Percentiles rank a stretch among this genome's conserved stretches.
These are phyloP conservation scores for Trachelus stipa DNA, from an alignment of 2,888 invertebrate genomes.

Conservation along the genomic window DNA sequence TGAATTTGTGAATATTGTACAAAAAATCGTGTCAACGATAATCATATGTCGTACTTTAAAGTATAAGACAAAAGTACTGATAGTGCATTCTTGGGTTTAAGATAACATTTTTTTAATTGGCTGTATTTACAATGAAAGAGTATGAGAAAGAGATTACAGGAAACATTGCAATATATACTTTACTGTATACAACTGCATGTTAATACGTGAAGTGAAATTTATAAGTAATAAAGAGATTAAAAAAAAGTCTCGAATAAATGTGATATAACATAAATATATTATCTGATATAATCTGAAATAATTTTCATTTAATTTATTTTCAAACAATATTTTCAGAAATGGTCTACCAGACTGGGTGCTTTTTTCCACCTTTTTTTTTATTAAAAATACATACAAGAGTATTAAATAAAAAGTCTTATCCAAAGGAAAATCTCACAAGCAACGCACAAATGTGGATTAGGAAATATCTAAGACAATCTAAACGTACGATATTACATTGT, in stretches of 20 bases:
- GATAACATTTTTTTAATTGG: background rate
- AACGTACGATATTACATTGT: background rate
- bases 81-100: background rate
- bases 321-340: background rate
- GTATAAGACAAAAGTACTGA: background rate
- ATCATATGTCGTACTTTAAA: background rate
- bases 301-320: too few relatives aligned
- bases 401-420: constrained; percentile 3
- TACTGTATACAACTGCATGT: background rate
- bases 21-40: background rate
- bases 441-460: background rate
- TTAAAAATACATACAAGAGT: constrained; percentile 6
- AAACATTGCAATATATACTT: background rate
- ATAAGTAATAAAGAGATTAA: background rate
- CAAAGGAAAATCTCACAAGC: background rate
- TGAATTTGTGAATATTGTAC: background rate
- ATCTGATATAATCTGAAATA: background rate
- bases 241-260: background rate
- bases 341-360: background rate
- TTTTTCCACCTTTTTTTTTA: background rate
- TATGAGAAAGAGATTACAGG: background rate
- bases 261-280: background rate
- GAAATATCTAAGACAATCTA: background rate
- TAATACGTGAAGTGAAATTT: background rate
- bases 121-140: background rate